Evolutionary conservation across 2,797 vertebrate species (phyloP), one percentile per base, ranked within the genome.

Genomic region (Typhlichthys subterraneus): DNA sequence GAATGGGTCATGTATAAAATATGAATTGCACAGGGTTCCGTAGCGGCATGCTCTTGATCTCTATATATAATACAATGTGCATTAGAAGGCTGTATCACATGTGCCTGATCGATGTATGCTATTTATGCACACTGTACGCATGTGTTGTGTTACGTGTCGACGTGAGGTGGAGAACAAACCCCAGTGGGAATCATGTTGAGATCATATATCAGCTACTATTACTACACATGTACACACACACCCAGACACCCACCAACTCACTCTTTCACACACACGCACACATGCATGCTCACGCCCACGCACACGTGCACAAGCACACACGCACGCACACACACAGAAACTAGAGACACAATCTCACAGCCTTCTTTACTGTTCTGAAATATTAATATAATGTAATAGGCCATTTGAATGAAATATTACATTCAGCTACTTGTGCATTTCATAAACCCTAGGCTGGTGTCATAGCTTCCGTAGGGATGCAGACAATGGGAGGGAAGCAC

Each of bases 361-460:
- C 65, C 63, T 73, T 65, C 45, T 69, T 74, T 64, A 71, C 71
- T 55, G 59, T 50, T 57, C 69, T 86, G 59, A 87, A 88, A 88
- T 82, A 88, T 84, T 84, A 72, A 88, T 83, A 65, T 8, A 65
- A 68, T 68, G 65, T 84, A 88, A 87, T 62, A 69, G 61, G 60
- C 74, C 78, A 74, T 83, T 87, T 83, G 58, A 72, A 72, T 85
- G 73, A 59, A 84, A 87, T 88, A 84, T 87, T 86, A 73, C 75
- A 80, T 70, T 79, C 64, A 65, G 75, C 76, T 68, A 63, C 54
- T 79, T 85, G 83, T 85, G 72, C 74, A 83, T 85, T 74, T 85
- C 72, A 78, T 86, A 77, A 84, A 76, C 33, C 10, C 45, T 69
- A 45, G 59, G 69, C 72, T 69, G 62, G 62, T 73, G 58, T 80